A percentile compares a stretch with the other conserved stretches of the same genome.
phyloP scores from a whole-genome alignment of 2,888 invertebrate species.

The Lacanobia wlatinum region DNA sequence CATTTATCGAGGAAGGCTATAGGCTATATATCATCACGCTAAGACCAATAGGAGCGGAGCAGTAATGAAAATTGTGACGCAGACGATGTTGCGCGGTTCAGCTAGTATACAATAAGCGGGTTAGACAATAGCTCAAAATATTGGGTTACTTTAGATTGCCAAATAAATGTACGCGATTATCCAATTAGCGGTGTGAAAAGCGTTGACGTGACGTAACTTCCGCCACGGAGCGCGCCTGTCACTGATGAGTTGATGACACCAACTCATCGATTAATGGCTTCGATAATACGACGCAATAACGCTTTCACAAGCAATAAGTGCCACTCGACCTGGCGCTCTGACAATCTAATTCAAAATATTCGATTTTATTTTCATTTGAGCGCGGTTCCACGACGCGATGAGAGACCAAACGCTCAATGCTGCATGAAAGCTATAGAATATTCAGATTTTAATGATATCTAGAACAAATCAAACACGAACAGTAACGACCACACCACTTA shows the following conservation, averaged over 20 bases:
- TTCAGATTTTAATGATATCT: conserved; percentile 39
- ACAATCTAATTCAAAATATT: conserved; percentile 48
- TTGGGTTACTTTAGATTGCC: conserved; percentile 58
- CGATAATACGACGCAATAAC: conserved; percentile 72
- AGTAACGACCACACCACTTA: conserved; percentile 45
- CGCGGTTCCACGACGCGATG: conserved; percentile 5
- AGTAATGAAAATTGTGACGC: too few species aligned
- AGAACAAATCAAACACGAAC: conserved; percentile 45
- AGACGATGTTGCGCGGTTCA: too few species aligned
- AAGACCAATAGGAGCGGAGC: too few species aligned
- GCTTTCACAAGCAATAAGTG: conserved; percentile 57
- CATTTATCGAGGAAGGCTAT: too few species aligned
- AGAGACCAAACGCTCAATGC: conserved; percentile 4
- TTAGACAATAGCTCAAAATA: conserved; percentile 64
- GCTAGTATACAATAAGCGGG: conserved; percentile 58
- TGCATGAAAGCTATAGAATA: conserved; percentile 11
- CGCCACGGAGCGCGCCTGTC: conserved; percentile 46
- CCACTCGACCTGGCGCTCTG: conserved; percentile 39
- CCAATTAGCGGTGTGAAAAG: conserved; percentile 71
- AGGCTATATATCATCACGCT: too few species aligned
- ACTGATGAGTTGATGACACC: conserved; percentile 63
- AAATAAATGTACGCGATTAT: conserved; percentile 69
- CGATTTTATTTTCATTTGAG: conserved; percentile 36
- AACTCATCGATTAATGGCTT: conserved; percentile 71
- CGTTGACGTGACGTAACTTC: conserved; percentile 64